Evolutionary conservation across 2,888 invertebrate genomes (phyloP).

Genomic region (Ichneumon xanthorius): DNA sequence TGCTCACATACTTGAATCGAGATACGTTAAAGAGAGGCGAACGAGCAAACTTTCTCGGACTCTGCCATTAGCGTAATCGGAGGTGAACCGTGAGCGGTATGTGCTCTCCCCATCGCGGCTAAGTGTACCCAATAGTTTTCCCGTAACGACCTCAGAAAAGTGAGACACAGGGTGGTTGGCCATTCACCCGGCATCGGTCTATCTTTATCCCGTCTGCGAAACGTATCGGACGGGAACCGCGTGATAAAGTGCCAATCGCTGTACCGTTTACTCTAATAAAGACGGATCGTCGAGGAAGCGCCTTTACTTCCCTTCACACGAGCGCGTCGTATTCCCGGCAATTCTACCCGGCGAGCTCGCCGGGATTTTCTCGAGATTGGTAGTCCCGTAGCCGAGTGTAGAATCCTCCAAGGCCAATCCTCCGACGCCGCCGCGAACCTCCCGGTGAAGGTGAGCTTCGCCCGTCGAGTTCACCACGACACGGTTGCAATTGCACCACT

Average conservation of each 20-base stretch:
- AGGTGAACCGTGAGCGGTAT: constrained; percentile 24
- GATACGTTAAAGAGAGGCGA: neutral
- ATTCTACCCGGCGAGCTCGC: constrained; percentile 14
- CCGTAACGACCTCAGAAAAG: neutral
- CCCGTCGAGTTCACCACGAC: constrained; percentile 70
- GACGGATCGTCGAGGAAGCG: neutral
- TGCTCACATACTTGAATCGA: neutral
- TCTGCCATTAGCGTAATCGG: constrained; percentile 32
- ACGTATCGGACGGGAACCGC: neutral
- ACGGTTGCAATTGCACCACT: constrained; percentile 77
- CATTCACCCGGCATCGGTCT: neutral
- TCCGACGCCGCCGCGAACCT: constrained; percentile 60
- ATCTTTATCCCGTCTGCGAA: neutral
- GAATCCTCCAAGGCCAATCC: constrained; percentile 69
- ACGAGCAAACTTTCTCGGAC: constrained; percentile 22
- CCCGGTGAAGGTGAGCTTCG: constrained; percentile 68
- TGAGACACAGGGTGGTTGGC: neutral
- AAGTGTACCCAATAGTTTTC: constrained; percentile 12
- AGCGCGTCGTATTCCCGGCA: constrained; percentile 11
- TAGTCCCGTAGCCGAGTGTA: constrained; percentile 27
- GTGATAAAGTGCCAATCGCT: constrained; percentile 15
- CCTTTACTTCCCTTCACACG: constrained; percentile 21
- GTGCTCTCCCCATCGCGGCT: neutral
- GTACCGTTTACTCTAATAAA: constrained; percentile 17
- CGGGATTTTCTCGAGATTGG: constrained; percentile 37